Percentiles rank a stretch among this genome's conserved stretches.
These are phyloP conservation scores for Synergus japonicus DNA, from an alignment of 2,888 invertebrate species.

Conservation along the genomic window DNA sequence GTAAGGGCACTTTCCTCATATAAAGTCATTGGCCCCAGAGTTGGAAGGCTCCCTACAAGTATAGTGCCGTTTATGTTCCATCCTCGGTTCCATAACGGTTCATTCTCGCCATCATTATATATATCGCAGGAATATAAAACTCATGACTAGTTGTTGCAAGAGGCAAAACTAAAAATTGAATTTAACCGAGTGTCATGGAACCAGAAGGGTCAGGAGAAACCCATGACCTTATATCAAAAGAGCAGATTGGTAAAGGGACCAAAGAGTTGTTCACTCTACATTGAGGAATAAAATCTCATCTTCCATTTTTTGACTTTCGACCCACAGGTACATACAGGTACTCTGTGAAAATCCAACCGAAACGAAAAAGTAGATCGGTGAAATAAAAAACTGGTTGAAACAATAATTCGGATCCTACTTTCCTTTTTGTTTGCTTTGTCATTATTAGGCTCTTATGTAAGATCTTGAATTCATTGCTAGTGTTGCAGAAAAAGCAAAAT, in stretches of 20 bases:
- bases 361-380: not conserved
- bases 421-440: not conserved
- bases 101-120: not conserved
- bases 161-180: not conserved
- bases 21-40: slow-evolving; percentile 1
- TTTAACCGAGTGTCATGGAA: slow-evolving; percentile 28
- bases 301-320: slow-evolving; percentile 21
- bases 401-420: not conserved
- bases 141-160: not conserved
- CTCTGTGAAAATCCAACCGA: not conserved
- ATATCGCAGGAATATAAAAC: not conserved
- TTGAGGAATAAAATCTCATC: not conserved
- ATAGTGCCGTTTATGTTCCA: slow-evolving; percentile 15
- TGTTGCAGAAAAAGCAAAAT: slow-evolving; percentile 9
- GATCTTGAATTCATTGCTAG: not conserved
- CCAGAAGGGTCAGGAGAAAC: slow-evolving; percentile 8
- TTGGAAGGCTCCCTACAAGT: not conserved
- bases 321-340: slow-evolving; percentile 21
- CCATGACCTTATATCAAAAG: slow-evolving; percentile 47
- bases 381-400: not conserved
- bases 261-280: slow-evolving; percentile 8
- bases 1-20: not conserved
- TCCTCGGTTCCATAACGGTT: not conserved
- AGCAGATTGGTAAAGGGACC: slow-evolving; percentile 23
- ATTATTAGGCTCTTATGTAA: not conserved